Base-by-base conservation (phyloP, 2,113 vertebrate genomes). In the Phalacrocorax aristotelis region DNA sequence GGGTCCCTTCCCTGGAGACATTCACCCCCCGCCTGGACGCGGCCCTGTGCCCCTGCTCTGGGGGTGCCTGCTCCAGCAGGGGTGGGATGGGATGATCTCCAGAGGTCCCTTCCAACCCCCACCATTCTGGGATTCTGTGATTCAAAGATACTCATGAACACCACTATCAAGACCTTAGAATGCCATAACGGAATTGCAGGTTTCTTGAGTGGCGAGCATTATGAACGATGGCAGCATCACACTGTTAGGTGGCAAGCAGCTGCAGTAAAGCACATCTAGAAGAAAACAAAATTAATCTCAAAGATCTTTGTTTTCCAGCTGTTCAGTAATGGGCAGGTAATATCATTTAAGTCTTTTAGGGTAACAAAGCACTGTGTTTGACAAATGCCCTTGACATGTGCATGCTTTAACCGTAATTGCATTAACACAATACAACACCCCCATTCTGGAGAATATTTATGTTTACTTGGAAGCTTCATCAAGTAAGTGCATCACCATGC, bases 81-180 rank as follows among this genome's bases (percentile, higher is more conserved):
- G 38, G 38, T 38, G 38, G 38, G 38, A 38, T 10, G 38, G 38
- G 38, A 10, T 38, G 38, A 38, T 38, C 38, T 10, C 38, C 38
- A 38, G 38, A 38, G 38, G 38, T 38, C 10, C 38, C 38, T 38
- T 11, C 38, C 38, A 38, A 38, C 38, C 38, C 38, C 38, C 38
- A 38, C 38, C 38, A 38, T 38, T 38, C 38, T 38, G 38, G 38
- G 38, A 38, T 38, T 38, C 38, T 38, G 38, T 38, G 38, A 38
- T 68, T 91, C 89, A 95, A 81, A 96, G 66, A 91, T 49, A 61
- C 57, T 86, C 38, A 82, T 32, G 75, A 72, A 72, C 60, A 91
- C 64, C 64, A 60, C 38, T 81, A 92, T 34, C 54, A 49, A 80
- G 74, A 74, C 54, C 84, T 70, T 19, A 91, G 30, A 89, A 89